phyloP scores from a whole-genome alignment of 1,140 invertebrate species.

The Pinna nobilis region DNA sequence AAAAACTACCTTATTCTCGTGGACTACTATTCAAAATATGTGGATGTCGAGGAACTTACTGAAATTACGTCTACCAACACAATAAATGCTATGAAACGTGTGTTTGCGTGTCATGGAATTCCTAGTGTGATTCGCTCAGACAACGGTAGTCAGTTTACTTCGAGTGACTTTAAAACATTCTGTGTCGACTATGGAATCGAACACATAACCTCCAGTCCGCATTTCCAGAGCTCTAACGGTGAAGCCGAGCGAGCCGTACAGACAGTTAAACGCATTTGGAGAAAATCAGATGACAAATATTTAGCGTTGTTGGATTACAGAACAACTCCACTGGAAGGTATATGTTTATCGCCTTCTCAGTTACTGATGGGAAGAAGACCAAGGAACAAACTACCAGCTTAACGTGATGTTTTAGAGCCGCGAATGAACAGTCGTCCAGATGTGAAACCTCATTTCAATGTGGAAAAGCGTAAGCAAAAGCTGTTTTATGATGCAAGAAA shows the following conservation, averaged over 20 bases:
- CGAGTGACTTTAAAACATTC: conserved; percentile 69
- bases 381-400: conserved; percentile 31
- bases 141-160: no score
- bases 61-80: background rate
- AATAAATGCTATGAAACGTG: conserved; percentile 10
- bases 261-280: conserved; percentile 38
- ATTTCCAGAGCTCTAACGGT: conserved; percentile 45
- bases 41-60: conserved; percentile 16
- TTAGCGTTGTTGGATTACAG: conserved; percentile 42
- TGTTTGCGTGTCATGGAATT: conserved; percentile 37
- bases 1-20: conserved; percentile 46
- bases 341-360: conserved; percentile 43
- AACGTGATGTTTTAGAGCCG: conserved; percentile 34
- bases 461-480: conserved; percentile 35
- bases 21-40: conserved; percentile 46
- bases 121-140: conserved; percentile 69
- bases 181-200: conserved; percentile 36
- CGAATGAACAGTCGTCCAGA: conserved; percentile 9
- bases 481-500: conserved; percentile 30
- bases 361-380: conserved; percentile 51
- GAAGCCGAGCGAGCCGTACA: conserved; percentile 53
- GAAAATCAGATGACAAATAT: conserved; percentile 33
- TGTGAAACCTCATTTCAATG: conserved; percentile 33
- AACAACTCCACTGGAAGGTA: conserved; percentile 44
- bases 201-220: conserved; percentile 47